These are phyloP conservation scores for Gadopsis marmoratus DNA, from an alignment of 2,797 vertebrate species.

Conservation along the genomic window DNA sequence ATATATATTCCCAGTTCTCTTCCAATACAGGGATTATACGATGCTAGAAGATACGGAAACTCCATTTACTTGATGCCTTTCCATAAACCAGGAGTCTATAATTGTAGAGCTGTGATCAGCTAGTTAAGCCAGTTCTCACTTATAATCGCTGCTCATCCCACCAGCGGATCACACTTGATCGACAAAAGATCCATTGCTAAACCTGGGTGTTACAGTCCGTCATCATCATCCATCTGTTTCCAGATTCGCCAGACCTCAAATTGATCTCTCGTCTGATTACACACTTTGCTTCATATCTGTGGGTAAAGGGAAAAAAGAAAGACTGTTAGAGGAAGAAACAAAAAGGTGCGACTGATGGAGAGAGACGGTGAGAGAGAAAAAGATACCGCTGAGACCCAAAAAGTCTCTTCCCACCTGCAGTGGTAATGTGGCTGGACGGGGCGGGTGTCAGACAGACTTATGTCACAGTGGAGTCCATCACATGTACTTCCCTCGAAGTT, in stretches of 20 bases:
- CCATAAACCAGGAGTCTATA: background rate
- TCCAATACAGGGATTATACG: background rate
- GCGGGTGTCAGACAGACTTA: conserved; percentile 51
- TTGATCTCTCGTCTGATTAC: conserved; percentile 6
- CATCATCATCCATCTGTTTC: conserved; percentile 53
- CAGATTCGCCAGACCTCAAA: conserved; percentile 19
- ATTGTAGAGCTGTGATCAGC: conserved; percentile 33
- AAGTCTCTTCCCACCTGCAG: conserved; percentile 33
- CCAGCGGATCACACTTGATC: conserved; percentile 38
- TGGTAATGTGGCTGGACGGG: conserved; percentile 43
- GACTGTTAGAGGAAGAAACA: conserved; percentile 1
- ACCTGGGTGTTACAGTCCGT: conserved; percentile 34
- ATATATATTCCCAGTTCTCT: background rate
- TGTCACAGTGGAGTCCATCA: conserved; percentile 39
- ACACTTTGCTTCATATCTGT: background rate
- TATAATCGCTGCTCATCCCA: conserved; percentile 35
- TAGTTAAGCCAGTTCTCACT: conserved; percentile 36
- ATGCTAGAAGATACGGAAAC: background rate
- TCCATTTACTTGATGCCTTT: background rate
- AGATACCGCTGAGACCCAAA: conserved; percentile 27
- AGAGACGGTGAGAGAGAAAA: conserved; percentile 35
- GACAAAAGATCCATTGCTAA: conserved; percentile 43
- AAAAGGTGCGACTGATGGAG: conserved; percentile 19
- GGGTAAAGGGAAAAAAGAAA: background rate
- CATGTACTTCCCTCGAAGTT: conserved; percentile 18